Conservation (phyloP, 2,113 vertebrate species). For the Capreolus pygargus region DNA sequence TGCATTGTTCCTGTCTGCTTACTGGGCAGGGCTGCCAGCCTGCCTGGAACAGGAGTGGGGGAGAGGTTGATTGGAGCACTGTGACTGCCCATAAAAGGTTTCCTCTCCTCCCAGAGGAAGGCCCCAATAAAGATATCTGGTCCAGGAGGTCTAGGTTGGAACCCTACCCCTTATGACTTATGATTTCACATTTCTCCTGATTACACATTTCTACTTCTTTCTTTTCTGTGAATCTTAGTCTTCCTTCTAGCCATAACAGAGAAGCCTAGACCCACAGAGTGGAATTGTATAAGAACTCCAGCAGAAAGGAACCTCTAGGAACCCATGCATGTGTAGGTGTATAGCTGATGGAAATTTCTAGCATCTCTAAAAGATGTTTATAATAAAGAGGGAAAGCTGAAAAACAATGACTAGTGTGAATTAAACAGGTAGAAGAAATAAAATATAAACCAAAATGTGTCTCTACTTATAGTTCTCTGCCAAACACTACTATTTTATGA, state of each 20-base stretch:
- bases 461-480: not conserved
- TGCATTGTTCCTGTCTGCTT: not conserved
- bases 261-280: not conserved
- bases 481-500: not conserved
- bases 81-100: not conserved
- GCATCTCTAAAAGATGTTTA: not conserved
- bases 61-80: not conserved
- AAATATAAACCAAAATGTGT: not conserved
- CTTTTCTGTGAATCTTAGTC: not conserved
- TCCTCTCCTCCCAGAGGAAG: not conserved
- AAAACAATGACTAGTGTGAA: not conserved
- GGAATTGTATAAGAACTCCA: not conserved
- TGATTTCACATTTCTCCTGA: not conserved
- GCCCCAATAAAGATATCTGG: not conserved
- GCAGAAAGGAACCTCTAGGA: not conserved
- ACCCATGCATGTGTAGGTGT: not conserved
- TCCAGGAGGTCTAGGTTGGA: not conserved
- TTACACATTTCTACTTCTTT: not conserved
- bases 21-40: not conserved
- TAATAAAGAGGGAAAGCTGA: not conserved
- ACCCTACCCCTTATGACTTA: not conserved
- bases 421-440: conserved; percentile 10
- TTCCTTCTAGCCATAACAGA: not conserved
- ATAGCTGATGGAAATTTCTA: not conserved
- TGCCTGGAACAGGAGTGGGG: not conserved